Evolutionary conservation across 92 coral and sea anemone species (phyloP).

Genomic region (Parazoanthus swiftii): DNA sequence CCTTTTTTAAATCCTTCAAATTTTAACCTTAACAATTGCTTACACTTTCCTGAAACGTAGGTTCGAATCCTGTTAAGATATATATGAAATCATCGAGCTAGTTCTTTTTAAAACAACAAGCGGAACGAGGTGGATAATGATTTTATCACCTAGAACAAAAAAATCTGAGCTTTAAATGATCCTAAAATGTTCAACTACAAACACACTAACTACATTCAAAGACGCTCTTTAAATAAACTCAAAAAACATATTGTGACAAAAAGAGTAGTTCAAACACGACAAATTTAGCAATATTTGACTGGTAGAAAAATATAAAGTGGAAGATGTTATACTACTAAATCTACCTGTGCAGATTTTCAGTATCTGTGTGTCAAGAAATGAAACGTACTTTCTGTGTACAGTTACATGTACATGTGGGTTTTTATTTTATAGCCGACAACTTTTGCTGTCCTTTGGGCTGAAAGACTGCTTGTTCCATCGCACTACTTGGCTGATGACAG

Average conservation of each 20-base stretch:
- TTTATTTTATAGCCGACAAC: background rate
- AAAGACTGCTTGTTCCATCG: background rate
- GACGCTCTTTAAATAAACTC: constrained; percentile 5
- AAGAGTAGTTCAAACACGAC: background rate
- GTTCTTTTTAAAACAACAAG: constrained; percentile 13
- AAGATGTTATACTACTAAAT: background rate
- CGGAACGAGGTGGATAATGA: constrained; percentile 44
- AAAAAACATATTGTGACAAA: background rate
- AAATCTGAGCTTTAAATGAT: background rate
- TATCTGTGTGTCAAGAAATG: background rate
- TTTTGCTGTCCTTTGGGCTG: background rate
- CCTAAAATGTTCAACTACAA: constrained; percentile 9
- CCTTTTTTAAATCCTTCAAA: background rate
- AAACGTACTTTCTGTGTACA: background rate
- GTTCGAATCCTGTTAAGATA: background rate
- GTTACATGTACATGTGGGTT: background rate
- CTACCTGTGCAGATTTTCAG: background rate
- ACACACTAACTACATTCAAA: background rate
- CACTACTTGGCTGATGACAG: background rate
- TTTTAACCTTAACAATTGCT: background rate
- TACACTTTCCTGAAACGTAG: background rate
- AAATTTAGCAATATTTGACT: background rate
- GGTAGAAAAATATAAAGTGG: background rate
- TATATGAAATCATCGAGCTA: constrained; percentile 6
- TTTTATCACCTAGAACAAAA: constrained; percentile 48